Evolutionary conservation across 2,888 invertebrate species (phyloP).

Genomic region (Rotaria macrura): DNA sequence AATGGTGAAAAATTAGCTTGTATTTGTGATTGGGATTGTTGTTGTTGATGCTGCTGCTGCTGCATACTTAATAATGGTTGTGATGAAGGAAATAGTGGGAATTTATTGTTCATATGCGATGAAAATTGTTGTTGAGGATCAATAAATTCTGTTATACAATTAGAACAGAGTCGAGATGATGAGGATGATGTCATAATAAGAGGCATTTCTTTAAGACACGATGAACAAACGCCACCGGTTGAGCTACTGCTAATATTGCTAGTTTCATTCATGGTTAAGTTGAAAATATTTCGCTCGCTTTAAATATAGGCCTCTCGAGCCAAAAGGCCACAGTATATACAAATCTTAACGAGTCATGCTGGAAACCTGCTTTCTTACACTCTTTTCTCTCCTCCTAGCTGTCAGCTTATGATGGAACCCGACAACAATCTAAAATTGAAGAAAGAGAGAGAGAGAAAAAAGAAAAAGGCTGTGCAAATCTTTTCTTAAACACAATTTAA

Average conservation of each 20-base stretch:
- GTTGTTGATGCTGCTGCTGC: neutral
- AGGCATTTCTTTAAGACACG: slow-evolving; percentile 16
- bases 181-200: neutral
- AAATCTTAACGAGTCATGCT: neutral
- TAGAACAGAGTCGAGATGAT: neutral
- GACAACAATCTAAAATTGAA: neutral
- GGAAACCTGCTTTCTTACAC: neutral
- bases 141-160: neutral
- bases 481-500: neutral
- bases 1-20: slow-evolving; percentile 19
- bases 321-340: neutral
- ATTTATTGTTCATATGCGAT: neutral
- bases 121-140: neutral
- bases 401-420: neutral
- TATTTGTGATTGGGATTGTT: neutral
- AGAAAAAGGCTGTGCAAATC: neutral
- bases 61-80: neutral
- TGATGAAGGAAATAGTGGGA: neutral
- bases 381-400: neutral
- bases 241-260: neutral
- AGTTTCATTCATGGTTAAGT: neutral
- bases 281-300: neutral
- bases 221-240: slow-evolving; percentile 16
- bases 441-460: neutral
- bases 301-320: slow-evolving; percentile 2